Evolutionary conservation across 2,113 vertebrate genomes (phyloP), one percentile per base, ranked within the genome.

Genomic region (Melanotaenia duboulayi): DNA sequence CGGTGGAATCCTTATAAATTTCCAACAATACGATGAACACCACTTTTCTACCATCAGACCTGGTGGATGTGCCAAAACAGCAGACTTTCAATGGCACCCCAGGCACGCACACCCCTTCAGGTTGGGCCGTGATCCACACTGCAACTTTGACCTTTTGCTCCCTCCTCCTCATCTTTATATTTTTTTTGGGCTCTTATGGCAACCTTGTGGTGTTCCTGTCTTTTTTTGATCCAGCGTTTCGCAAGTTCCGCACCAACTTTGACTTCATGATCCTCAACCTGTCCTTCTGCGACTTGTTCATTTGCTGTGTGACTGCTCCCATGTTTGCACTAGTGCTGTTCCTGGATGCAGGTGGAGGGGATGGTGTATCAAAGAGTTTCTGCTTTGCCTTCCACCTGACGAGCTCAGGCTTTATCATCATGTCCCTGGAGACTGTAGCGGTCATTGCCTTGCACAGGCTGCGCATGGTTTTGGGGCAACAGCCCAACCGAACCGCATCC

Each of bases 251-350:
- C 89, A 98, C 97, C 79, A 95, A 98, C 92, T 99, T 99, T 56
- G 98, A 99, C 87, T 97, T 99, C 86, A 96, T 99, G 97, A 95
- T 98, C 87, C 94, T 99, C 83, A 99, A 98, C 86, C 88, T 99
- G 60, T 97, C 97, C 65, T 97, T 99, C 91, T 99, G 97, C 1
- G 98, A 99, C 83, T 93, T 99, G 77, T 97, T 98, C 81, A 95
- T 99, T 17, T 99, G 97, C 24, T 96, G 95, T 0, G 95, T 97
- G 73, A 96, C 96, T 0, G 95, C 96, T 0, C 97, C 98, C 77
- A 98, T 97, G 96, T 97, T 99, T 13, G 95, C 95, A 0, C 93
- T 97, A 8, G 94, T 96, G 49, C 92, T 97, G 56, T 97, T 97
- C 90, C 91, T 96, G 28, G 95, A 95, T 19, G 92, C 95, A 0